Evolutionary conservation across 2,888 invertebrate genomes (phyloP).

Genomic region (Xylota segnis): DNA sequence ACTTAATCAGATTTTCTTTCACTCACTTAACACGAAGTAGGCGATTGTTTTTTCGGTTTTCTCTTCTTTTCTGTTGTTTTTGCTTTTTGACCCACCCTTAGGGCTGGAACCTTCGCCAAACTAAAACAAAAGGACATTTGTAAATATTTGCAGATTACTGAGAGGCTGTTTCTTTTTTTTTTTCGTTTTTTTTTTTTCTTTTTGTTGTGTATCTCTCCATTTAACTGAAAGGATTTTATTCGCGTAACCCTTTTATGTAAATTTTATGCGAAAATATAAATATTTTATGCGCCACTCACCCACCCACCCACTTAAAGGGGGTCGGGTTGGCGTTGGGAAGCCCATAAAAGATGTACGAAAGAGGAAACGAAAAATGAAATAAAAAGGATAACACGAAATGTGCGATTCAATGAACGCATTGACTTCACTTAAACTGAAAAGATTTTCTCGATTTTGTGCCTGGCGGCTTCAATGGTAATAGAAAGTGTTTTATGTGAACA

Average conservation of each 20-base stretch:
- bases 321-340: not conserved
- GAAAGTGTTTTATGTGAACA: not conserved
- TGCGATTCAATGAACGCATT: conserved; percentile 51
- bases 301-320: not conserved
- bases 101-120: not conserved
- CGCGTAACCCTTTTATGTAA: conserved; percentile 63
- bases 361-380: conserved; percentile 4
- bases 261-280: conserved; percentile 67
- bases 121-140: conserved; percentile 44
- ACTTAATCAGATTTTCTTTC: conserved; percentile 44
- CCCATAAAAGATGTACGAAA: conserved; percentile 38
- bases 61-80: not conserved
- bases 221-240: conserved; percentile 55
- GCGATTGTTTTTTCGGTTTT: conserved; percentile 14
- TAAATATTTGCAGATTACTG: conserved; percentile 57
- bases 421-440: conserved; percentile 35
- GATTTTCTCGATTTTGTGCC: not conserved
- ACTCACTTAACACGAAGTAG: conserved; percentile 3
- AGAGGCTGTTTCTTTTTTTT: conserved; percentile 1
- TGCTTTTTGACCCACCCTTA: not conserved
- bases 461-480: not conserved
- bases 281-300: conserved; percentile 61
- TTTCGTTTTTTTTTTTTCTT: not conserved
- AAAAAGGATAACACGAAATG: conserved; percentile 36
- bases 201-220: conserved; percentile 24